Base-by-base conservation (phyloP, 2,113 vertebrate genomes). In the Nesogale talazaci region DNA sequence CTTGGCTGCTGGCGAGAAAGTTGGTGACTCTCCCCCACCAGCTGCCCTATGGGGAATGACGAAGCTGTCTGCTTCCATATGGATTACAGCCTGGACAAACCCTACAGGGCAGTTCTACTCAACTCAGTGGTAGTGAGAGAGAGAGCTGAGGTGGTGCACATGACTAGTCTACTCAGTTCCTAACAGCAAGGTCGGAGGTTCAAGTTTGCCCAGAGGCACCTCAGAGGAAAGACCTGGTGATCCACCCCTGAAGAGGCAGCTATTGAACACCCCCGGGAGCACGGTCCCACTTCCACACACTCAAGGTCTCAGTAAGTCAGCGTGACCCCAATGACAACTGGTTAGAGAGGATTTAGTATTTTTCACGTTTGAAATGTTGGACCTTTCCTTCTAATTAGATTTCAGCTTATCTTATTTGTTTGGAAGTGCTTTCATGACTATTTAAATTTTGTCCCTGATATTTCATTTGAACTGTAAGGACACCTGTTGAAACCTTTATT, bases 401-500 rank as follows among this genome's bases (percentile, higher is more conserved):
- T 82, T 92, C 57, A 85, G 46, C 36, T 31, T 20, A 63, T 4
- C 22, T 61, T 19, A 23, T 70, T 12, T 84, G 1, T 67, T 90
- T 57, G 69, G 12, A 6, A 86, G 34, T 89, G 23, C 56, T 88
- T 87, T 76, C 70, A 77, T 81, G 42, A 83, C 59, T 83, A 70
- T 70, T 85, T 89, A 86, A 76, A 17, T 88, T 8, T 80, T 69
- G 3, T 15, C 36, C 76, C 38, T 79, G 90, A 59, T 57, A 25
- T 63, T 81, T 83, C 61, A 56, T 42, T 94, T 78, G 27, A 78
- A 70, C 90, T 40, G 76, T 81, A 38, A 57, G 57, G 83, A 70
- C 29, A 14, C 4, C 8, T 17, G 70, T 57, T 72, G 74, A 76
- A 84, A 84, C 83, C 25, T 65, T 65, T 52, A 52, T 52, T 52